These are phyloP conservation scores for Xenopus borealis DNA, from an alignment of 2,113 vertebrate species.

Conservation along the genomic window DNA sequence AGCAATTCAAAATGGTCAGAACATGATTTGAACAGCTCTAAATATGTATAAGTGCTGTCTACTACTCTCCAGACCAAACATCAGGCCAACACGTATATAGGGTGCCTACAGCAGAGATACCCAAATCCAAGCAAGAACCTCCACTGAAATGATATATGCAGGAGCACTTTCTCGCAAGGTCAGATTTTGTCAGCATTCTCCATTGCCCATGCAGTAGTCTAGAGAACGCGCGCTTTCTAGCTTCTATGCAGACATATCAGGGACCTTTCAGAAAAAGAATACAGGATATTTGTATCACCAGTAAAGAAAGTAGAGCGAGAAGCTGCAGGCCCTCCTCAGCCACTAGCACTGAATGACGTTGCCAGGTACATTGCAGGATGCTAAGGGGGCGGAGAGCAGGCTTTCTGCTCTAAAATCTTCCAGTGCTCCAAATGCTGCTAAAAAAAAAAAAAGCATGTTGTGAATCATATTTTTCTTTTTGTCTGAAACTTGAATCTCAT, in stretches of 20 bases:
- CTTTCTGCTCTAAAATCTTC: slow-evolving; percentile 14
- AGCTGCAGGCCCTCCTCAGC: background rate
- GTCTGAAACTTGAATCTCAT: background rate
- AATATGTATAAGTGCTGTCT: too few relatives aligned
- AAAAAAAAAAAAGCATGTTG: slow-evolving; percentile 1
- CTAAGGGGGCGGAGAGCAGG: slow-evolving; percentile 5
- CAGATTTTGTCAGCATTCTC: too few relatives aligned
- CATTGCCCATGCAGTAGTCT: too few relatives aligned
- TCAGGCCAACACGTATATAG: too few relatives aligned
- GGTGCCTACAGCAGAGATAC: too few relatives aligned
- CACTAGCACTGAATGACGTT: background rate
- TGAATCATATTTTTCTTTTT: background rate
- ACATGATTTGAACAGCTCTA: too few relatives aligned
- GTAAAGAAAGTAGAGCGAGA: background rate
- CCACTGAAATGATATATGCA: too few relatives aligned
- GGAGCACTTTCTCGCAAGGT: too few relatives aligned
- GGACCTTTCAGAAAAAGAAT: slow-evolving; percentile 24
- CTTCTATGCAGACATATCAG: slow-evolving; percentile 46
- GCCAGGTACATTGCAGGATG: background rate
- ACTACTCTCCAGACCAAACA: too few relatives aligned
- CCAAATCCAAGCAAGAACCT: too few relatives aligned
- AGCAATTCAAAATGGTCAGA: too few relatives aligned
- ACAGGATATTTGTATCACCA: background rate
- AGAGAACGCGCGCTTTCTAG: slow-evolving; percentile 10
- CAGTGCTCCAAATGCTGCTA: slow-evolving; percentile 24